Conservation (phyloP, 2,797 vertebrate genomes). For the Fundulus diaphanus region DNA sequence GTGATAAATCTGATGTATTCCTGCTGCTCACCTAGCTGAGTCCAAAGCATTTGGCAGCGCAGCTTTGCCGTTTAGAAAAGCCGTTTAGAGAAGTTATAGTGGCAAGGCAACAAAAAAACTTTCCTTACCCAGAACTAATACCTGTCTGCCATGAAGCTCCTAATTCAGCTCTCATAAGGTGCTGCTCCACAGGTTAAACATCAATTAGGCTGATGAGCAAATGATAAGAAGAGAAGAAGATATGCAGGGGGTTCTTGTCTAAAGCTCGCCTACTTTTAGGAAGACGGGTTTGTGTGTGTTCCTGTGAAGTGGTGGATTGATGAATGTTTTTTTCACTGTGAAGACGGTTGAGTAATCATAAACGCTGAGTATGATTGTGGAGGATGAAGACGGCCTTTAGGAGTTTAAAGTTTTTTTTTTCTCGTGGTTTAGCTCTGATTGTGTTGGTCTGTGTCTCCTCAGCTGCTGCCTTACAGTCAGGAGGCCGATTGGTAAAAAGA, state of each 20-base stretch:
- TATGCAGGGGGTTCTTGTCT: not conserved
- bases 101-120: slow-evolving; percentile 41
- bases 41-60: slow-evolving; percentile 18
- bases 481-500: not conserved
- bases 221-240: slow-evolving; percentile 22
- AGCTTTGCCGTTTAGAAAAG: slow-evolving; percentile 38
- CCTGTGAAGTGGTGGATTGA: slow-evolving; percentile 32
- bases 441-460: slow-evolving; percentile 39
- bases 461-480: slow-evolving; percentile 24
- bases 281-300: slow-evolving; percentile 30
- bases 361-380: slow-evolving; percentile 21
- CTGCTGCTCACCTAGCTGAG: not conserved
- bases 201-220: slow-evolving; percentile 79
- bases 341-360: too few relatives aligned
- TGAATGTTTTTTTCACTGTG: slow-evolving; percentile 13
- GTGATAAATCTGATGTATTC: not conserved
- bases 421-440: slow-evolving; percentile 50
- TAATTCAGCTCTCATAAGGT: slow-evolving; percentile 77
- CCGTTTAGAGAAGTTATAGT: slow-evolving; percentile 44
- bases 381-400: slow-evolving; percentile 27
- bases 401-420: slow-evolving; percentile 11
- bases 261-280: slow-evolving; percentile 15
- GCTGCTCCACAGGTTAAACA: slow-evolving; percentile 77
- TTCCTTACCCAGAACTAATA: slow-evolving; percentile 63
- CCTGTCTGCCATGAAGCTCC: slow-evolving; percentile 67